Base-by-base conservation (phyloP, 2,888 invertebrate genomes). In the Eumacrocentrus americanus region DNA sequence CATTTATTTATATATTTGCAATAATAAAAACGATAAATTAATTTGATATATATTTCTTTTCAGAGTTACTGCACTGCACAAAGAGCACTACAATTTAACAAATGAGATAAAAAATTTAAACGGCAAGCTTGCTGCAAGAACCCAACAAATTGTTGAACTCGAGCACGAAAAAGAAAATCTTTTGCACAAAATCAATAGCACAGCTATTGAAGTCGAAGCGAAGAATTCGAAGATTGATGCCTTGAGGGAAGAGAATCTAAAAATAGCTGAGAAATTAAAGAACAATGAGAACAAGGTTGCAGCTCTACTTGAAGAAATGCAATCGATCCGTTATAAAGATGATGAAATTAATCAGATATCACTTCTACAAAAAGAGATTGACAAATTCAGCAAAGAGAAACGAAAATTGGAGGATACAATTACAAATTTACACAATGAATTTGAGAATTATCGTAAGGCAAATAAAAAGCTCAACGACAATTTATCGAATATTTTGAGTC, bases 41-140 rank as follows among this genome's bases (percentile, higher is more conserved):
- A 35, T 20, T 14, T 20, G 18, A 20, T 47, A 23, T 25, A 23
- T 46, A 9, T 50, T 22, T 34, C 23, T 11, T 38, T 46, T 12
- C 14, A 59, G 59, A 54, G 22, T 47, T 12, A 14, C 9, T 5
- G 20, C 35, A 34, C 14, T 59, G 2, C 47, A 59, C 3, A 54
- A 48, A 47, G 53, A 59, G n/a, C 47, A 59, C 14, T 40, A 38
- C 4, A 29, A 48, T 12, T 29, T 38, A 22, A 54, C 47, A 9
- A 47, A 53, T n/a, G 38, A 42, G 34, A 40, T 38, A 25, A 25
- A 59, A 16, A 47, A 53, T 40, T 22, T 59, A 20, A 53, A 38
- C 12, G 20, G 12, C 2, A 25, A 48, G 25, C 11, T 54, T 16
- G 14, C 23, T 9, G 46, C 14, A 35, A 37, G 25, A 16, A 37